A percentile compares a stretch with the other conserved stretches of the same genome.
Evolutionary conservation across 2,113 vertebrate genomes (phyloP).

Genomic region (Aspidoscelis tigris): DNA sequence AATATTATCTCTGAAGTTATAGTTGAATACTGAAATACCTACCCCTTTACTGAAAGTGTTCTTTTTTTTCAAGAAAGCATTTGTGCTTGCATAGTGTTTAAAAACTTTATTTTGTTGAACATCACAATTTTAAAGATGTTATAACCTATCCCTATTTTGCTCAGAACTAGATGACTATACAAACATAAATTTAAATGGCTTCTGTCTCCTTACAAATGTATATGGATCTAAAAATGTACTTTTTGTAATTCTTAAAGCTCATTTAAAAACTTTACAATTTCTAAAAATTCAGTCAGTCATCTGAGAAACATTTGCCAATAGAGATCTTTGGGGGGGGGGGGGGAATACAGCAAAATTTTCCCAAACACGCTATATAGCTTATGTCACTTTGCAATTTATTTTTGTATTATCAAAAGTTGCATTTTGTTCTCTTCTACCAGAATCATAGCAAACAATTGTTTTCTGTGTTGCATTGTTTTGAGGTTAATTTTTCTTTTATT

Average conservation of each 20-base stretch:
- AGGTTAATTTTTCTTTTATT: neutral
- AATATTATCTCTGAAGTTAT: no score
- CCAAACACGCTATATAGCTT: conserved; percentile 27
- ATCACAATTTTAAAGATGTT: no score
- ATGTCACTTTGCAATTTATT: conserved; percentile 45
- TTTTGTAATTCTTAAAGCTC: neutral
- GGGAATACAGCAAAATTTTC: conserved; percentile 12
- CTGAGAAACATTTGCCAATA: neutral
- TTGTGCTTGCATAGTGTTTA: neutral
- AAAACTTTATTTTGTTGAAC: neutral
- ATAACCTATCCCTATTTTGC: no score
- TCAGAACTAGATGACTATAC: neutral
- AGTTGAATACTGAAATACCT: neutral
- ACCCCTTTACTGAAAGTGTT: neutral
- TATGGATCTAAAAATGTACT: no score
- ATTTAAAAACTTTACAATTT: neutral
- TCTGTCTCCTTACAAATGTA: neutral
- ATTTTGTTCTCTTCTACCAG: conserved; percentile 39
- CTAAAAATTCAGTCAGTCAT: neutral
- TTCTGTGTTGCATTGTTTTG: neutral
- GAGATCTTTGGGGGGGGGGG: no score
- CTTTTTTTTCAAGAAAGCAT: neutral
- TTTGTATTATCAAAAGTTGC: conserved; percentile 42
- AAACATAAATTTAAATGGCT: neutral
- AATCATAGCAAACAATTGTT: conserved; percentile 16